A percentile compares a stretch with the other conserved stretches of the same genome.
Conservation (phyloP, 2,888 invertebrate species). For the Pardosa pseudoannulata region DNA sequence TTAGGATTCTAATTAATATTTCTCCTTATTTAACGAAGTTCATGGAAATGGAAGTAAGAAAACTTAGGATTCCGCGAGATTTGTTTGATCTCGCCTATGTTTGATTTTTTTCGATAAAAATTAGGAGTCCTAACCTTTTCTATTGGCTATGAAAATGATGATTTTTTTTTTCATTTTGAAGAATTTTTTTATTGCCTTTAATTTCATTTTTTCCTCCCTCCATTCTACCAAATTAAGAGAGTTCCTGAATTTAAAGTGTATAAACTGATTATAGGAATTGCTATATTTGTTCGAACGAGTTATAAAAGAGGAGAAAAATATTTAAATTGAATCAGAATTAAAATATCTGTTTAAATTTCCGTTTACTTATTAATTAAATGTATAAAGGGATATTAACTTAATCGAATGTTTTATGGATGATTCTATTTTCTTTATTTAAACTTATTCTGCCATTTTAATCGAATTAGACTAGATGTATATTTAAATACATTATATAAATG, state of each 20-base stretch:
- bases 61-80: conserved; percentile 27
- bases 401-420: no score
- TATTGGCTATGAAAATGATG: background rate
- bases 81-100: conserved; percentile 59
- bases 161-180: background rate
- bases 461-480: no score
- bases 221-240: background rate
- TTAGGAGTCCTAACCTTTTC: background rate
- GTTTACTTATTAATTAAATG: background rate
- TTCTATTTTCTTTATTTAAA: no score
- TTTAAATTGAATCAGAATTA: background rate
- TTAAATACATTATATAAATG: no score
- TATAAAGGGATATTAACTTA: background rate
- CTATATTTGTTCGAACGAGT: background rate
- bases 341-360: background rate
- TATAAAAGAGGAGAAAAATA: background rate
- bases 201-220: background rate
- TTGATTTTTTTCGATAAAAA: conserved; percentile 57
- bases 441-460: no score
- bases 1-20: conserved; percentile 72
- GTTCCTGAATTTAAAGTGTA: background rate
- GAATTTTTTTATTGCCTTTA: background rate
- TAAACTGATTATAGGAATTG: background rate
- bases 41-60: conserved; percentile 35
- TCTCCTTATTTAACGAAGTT: conserved; percentile 68